These are phyloP conservation scores for Patella pellucida DNA, from an alignment of 2,888 invertebrate species.

Conservation along the genomic window DNA sequence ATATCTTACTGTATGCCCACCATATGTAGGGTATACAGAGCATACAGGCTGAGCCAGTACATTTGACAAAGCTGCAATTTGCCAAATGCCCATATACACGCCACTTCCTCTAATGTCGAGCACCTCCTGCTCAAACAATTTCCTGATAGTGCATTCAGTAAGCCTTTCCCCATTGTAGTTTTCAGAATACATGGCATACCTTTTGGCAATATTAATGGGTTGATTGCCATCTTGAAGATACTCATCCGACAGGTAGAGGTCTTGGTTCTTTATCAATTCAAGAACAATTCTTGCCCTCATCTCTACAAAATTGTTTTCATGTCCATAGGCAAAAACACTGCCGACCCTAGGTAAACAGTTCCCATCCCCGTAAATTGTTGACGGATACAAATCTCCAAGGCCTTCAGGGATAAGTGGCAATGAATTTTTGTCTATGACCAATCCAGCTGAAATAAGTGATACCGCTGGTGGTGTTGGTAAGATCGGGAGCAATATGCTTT, in stretches of 20 bases:
- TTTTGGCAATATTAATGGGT: no score
- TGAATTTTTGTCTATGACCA: no score
- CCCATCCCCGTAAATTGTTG: constrained; percentile 23
- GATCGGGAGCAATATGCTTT: no score
- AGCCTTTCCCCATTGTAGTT: constrained; percentile 9
- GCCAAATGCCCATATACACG: constrained; percentile 32
- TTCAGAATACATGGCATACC: no score
- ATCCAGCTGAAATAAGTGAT: no score
- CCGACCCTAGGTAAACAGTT: constrained; percentile 33
- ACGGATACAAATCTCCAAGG: background rate
- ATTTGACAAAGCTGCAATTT: constrained; percentile 31
- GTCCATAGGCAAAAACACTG: constrained; percentile 31
- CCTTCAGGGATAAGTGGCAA: no score
- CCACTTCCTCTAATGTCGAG: constrained; percentile 25
- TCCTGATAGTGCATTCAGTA: constrained; percentile 27
- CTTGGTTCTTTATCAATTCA: constrained; percentile 25
- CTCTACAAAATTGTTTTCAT: constrained; percentile 20
- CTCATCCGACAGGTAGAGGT: no score
- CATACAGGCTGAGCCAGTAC: constrained; percentile 24
- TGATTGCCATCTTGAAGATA: no score
- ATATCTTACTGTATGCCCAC: constrained; percentile 35
- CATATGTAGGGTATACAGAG: constrained; percentile 35
- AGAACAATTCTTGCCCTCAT: constrained; percentile 28
- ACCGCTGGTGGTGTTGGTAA: no score
- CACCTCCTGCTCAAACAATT: constrained; percentile 28